phyloP scores from a whole-genome alignment of 2,113 vertebrate species.

The Xenopus borealis region DNA sequence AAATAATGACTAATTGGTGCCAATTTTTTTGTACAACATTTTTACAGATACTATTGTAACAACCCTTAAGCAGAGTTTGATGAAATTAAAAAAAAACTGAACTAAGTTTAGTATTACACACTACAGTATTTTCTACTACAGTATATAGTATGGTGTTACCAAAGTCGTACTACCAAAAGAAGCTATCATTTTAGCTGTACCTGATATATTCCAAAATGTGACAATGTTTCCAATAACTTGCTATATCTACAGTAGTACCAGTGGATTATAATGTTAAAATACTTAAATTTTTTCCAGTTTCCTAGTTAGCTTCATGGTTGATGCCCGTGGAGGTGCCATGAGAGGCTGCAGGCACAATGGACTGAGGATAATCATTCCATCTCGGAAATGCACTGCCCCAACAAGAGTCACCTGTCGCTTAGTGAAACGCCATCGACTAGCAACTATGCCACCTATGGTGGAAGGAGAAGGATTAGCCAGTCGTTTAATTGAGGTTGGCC shows the following conservation, averaged over 20 bases:
- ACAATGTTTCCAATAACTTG: no score
- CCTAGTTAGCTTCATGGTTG: slow-evolving; percentile 98
- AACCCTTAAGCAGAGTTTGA: no score
- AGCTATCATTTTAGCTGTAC: no score
- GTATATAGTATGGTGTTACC: no score
- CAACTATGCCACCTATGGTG: slow-evolving; percentile 95
- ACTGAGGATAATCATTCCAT: slow-evolving; percentile 91
- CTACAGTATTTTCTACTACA: no score
- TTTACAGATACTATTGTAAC: no score
- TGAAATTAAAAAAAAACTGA: no score
- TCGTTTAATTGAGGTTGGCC: slow-evolving; percentile 91
- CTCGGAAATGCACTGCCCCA: slow-evolving; percentile 90
- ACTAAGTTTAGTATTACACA: no score
- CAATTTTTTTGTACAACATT: no score
- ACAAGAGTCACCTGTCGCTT: slow-evolving; percentile 92
- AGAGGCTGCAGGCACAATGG: slow-evolving; percentile 92
- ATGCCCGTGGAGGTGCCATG: slow-evolving; percentile 95
- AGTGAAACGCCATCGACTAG: slow-evolving; percentile 92
- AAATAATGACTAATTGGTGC: no score
- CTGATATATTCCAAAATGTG: no score
- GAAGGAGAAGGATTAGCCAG: slow-evolving; percentile 93
- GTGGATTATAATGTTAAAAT: not conserved
- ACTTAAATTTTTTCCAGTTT: slow-evolving; percentile 69
- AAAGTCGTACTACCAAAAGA: no score
- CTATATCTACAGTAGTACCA: not conserved